Conservation (phyloP, 2,797 vertebrate species). For the Neomorphus geoffroyi region DNA sequence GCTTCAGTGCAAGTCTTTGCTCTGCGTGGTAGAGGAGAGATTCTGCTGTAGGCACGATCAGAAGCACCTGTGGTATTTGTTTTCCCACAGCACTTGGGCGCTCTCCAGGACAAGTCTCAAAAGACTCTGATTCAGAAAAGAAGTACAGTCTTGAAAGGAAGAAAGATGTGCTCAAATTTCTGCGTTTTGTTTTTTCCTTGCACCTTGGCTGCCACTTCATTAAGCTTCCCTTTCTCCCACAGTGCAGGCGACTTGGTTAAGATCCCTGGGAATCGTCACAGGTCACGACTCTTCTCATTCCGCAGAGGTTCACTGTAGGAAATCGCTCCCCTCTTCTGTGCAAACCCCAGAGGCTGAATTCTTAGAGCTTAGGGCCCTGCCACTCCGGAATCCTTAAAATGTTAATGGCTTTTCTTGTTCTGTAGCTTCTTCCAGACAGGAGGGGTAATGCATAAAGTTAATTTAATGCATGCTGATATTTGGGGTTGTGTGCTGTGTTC, state of each 20-base stretch:
- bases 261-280: not conserved
- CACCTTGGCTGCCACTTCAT: not conserved
- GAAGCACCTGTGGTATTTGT: not conserved
- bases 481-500: not conserved
- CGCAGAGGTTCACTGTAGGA: not conserved
- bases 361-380: not conserved
- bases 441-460: not conserved
- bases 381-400: slow-evolving; percentile 17
- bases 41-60: not conserved
- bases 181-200: not conserved
- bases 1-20: not conserved
- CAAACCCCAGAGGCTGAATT: not conserved
- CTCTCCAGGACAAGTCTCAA: not conserved
- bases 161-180: not conserved
- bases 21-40: not conserved
- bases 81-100: not conserved
- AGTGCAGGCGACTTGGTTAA: not conserved
- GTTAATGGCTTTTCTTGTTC: slow-evolving; percentile 46
- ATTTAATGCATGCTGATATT: not conserved
- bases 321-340: not conserved
- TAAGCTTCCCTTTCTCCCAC: not conserved
- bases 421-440: slow-evolving; percentile 40
- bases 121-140: not conserved
- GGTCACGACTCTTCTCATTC: not conserved
- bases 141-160: not conserved